Percentiles rank a stretch among this genome's conserved stretches.
Conservation (phyloP, 2,888 invertebrate genomes). For the Mesorhabditis spiculigera region DNA sequence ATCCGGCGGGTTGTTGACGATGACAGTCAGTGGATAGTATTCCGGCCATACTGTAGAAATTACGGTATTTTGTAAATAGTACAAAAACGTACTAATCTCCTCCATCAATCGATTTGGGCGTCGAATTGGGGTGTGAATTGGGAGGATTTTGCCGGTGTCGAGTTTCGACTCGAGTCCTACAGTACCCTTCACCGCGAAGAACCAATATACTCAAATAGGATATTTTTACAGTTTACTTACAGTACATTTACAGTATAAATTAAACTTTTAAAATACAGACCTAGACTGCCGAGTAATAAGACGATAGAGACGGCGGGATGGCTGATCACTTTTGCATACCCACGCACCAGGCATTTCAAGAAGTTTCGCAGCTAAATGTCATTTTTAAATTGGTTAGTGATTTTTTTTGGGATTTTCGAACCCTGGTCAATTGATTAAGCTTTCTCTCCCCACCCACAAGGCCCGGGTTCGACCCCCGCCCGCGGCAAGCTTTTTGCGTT, state of each 20-base stretch:
- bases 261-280: not conserved
- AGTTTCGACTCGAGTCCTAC: conserved; percentile 41
- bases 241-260: too few species aligned
- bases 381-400: not conserved
- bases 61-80: not conserved
- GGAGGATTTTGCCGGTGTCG: conserved; percentile 54
- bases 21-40: conserved; percentile 55
- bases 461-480: too few species aligned
- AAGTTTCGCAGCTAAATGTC: not conserved
- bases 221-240: not conserved
- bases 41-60: conserved; percentile 44
- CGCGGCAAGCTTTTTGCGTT: too few species aligned
- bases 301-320: not conserved
- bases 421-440: too few species aligned
- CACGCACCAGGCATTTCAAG: not conserved
- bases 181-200: conserved; percentile 42
- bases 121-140: conserved; percentile 45
- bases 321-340: conserved; percentile 4
- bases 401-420: too few species aligned
- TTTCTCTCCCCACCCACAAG: too few species aligned
- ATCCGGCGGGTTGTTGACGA: conserved; percentile 50
- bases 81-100: conserved; percentile 22
- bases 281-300: not conserved
- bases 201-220: conserved; percentile 19
- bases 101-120: conserved; percentile 51